These are phyloP conservation scores for Galeopterus variegatus DNA, from an alignment of 2,113 vertebrate species.

Conservation along the genomic window DNA sequence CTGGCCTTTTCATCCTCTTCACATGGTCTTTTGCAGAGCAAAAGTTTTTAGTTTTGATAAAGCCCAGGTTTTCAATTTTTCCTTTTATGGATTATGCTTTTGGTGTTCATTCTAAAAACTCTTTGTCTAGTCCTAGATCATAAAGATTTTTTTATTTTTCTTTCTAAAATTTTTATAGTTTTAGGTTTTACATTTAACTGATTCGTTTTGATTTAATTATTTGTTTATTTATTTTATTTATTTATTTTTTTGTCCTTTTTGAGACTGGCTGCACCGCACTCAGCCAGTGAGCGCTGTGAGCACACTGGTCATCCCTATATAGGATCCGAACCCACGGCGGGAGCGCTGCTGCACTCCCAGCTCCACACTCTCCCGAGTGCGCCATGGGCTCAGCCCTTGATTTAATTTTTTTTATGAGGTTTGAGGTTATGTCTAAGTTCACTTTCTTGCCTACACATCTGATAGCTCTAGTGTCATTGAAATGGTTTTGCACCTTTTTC, in stretches of 20 bases:
- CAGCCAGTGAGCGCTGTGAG: too few species aligned
- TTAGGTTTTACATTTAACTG: background rate
- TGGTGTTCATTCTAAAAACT: background rate
- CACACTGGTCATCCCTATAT: too few species aligned
- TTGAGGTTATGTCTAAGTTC: background rate
- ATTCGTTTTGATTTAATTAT: conserved; percentile 22
- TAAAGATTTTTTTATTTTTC: background rate
- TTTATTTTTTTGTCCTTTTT: too few species aligned
- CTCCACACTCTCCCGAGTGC: too few species aligned
- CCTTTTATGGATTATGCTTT: background rate
- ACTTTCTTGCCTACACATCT: background rate
- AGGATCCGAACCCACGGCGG: too few species aligned
- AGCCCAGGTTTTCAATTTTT: background rate
- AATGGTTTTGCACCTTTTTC: background rate
- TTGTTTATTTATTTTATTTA: too few species aligned
- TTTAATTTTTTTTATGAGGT: background rate
- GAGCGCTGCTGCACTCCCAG: too few species aligned
- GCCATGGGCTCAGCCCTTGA: too few species aligned
- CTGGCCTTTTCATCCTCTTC: background rate
- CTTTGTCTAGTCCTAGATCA: background rate
- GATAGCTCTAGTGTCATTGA: background rate
- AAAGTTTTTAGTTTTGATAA: background rate
- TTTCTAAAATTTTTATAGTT: background rate
- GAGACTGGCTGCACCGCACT: too few species aligned
- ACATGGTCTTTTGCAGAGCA: background rate